A percentile compares a stretch with the other conserved stretches of the same genome.
Conservation (phyloP, 2,113 vertebrate species). For the Dissostichus mawsoni region DNA sequence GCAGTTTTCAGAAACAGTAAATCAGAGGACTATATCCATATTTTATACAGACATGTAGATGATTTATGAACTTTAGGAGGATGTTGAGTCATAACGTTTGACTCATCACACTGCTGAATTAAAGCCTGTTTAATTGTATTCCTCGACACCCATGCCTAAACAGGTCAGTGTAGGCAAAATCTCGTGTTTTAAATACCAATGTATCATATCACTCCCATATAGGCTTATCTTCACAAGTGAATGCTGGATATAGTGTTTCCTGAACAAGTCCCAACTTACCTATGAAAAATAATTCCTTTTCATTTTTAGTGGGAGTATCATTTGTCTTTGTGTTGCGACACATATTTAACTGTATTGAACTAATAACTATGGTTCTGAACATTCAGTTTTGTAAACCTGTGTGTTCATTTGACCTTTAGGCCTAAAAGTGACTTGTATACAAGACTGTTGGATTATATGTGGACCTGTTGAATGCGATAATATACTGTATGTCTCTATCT, state of each 20-base stretch:
- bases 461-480: no score
- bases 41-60: not conserved
- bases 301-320: not conserved
- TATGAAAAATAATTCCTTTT: not conserved
- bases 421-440: no score
- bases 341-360: no score
- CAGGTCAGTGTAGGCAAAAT: not conserved
- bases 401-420: no score
- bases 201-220: not conserved
- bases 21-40: no score
- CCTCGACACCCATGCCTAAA: constrained; percentile 16
- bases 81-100: not conserved
- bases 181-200: not conserved
- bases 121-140: constrained; percentile 2
- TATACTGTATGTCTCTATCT: no score
- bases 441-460: no score
- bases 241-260: not conserved
- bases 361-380: no score
- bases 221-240: constrained; percentile 4
- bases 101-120: not conserved
- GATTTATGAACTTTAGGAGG: not conserved
- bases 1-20: no score
- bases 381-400: no score
- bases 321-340: not conserved
- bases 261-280: constrained; percentile 37